Evolutionary conservation across 2,113 vertebrate species (phyloP), one percentile per base, ranked within the genome.

Genomic region (Thymallus thymallus): DNA sequence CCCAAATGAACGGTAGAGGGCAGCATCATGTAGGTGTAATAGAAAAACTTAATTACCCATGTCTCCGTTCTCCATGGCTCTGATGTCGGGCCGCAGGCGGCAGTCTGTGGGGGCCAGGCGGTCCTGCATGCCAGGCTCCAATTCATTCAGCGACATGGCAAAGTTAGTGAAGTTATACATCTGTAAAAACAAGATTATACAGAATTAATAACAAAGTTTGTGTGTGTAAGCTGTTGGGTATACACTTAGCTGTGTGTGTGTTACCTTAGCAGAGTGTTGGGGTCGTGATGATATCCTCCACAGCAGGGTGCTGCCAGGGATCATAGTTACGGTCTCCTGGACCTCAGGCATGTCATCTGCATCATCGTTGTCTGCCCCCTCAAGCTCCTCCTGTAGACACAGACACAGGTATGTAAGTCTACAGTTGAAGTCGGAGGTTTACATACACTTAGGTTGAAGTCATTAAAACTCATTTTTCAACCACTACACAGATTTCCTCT

Each of bases 161-260:
- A 98, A 99, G 81, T 93, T 95, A 80, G 96, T 99, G 87, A 99
- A 99, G 82, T 98, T 98, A 81, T 99, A 99, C 96, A 99, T 99
- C 98, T 99, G 86, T 3, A 29, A 71, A 48, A 64, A 18, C 32
- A 63, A 46, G 6, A 73, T 6, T 2, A 46, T n/a, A 46, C 3
- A 18, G 3, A 64, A 58, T 32, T 13, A 12, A 68, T 3, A 10
- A 2, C 6, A 7, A 22, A 18, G 0, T 10, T 1, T 65, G 18
- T 24, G 41, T 24, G 20, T 23, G 58, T 55, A 56, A 10, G 35
- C 35, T 41, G 35, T 41, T 41, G 35, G 35, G 35, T 63, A 35
- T 62, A n/a, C 20, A 26, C 22, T 22, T 32, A 46, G 64, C 35
- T 41, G 32, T 56, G 35, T 68, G 23, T 72, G 29, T 30, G 10